Conservation (phyloP, 2,888 invertebrate genomes). For the Taenaris catops region DNA sequence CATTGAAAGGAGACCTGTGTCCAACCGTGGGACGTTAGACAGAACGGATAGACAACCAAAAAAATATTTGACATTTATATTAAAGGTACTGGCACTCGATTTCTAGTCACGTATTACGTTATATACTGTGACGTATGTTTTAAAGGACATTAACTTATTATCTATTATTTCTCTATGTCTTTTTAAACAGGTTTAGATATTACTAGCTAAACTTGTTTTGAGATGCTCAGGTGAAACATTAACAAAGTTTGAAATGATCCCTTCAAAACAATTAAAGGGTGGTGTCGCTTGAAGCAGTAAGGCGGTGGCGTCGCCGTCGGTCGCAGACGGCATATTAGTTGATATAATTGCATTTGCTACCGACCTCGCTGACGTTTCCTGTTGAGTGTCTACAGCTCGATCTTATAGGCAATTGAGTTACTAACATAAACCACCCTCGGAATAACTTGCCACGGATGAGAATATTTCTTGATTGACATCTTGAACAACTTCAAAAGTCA, state of each 20-base stretch:
- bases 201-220: conserved; percentile 33
- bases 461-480: conserved; percentile 63
- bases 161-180: too few species aligned
- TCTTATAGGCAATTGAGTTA: conserved; percentile 75
- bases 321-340: conserved; percentile 74
- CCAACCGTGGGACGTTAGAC: too few species aligned
- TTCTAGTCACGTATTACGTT: too few species aligned
- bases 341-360: conserved; percentile 75
- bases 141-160: too few species aligned
- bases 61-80: too few species aligned
- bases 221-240: conserved; percentile 48
- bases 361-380: conserved; percentile 70
- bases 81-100: too few species aligned
- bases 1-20: too few species aligned
- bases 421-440: conserved; percentile 67
- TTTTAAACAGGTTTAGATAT: conserved; percentile 1
- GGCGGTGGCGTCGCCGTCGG: conserved; percentile 37
- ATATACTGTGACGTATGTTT: too few species aligned
- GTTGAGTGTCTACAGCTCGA: conserved; percentile 56
- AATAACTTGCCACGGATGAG: conserved; percentile 67
- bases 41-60: too few species aligned
- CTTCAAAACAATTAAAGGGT: conserved; percentile 58
- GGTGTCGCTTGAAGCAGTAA: conserved; percentile 46
- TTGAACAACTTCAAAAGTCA: conserved; percentile 27
- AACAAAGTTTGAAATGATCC: conserved; percentile 59